A percentile compares a stretch with the other conserved stretches of the same genome.
Conservation (phyloP, 2,888 invertebrate species). For the Hyposoter dolosus region DNA sequence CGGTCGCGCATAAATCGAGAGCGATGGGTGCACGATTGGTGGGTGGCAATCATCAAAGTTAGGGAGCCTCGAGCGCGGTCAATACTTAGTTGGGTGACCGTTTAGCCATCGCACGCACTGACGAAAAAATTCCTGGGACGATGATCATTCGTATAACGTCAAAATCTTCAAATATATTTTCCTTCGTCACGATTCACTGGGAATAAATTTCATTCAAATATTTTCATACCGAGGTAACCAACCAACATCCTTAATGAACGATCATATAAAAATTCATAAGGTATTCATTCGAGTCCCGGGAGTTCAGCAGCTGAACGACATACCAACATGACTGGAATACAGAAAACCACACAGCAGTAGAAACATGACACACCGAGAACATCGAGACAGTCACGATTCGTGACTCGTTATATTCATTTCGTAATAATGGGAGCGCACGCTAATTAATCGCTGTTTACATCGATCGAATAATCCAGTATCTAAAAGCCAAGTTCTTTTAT, state of each 20-base stretch:
- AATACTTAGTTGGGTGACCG: not conserved
- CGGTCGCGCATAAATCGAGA: not conserved
- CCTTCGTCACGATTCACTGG: no score
- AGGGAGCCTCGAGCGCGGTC: not conserved
- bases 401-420: constrained; percentile 62
- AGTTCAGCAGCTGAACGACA: constrained; percentile 2
- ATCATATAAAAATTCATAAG: constrained; percentile 2
- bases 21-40: not conserved
- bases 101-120: not conserved
- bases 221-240: no score
- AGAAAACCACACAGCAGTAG: constrained; percentile 27
- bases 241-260: not conserved
- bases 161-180: no score
- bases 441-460: constrained; percentile 81
- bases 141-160: no score
- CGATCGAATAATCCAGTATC: constrained; percentile 65
- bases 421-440: constrained; percentile 74
- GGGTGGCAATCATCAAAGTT: no score
- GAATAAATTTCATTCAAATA: no score
- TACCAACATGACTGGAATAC: no score
- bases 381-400: constrained; percentile 61
- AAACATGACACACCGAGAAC: constrained; percentile 53
- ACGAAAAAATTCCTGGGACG: not conserved
- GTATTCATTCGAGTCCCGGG: not conserved
- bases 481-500: constrained; percentile 65